Evolutionary conservation across 2,797 vertebrate genomes (phyloP).

Genomic region (Capromys pilorides): DNA sequence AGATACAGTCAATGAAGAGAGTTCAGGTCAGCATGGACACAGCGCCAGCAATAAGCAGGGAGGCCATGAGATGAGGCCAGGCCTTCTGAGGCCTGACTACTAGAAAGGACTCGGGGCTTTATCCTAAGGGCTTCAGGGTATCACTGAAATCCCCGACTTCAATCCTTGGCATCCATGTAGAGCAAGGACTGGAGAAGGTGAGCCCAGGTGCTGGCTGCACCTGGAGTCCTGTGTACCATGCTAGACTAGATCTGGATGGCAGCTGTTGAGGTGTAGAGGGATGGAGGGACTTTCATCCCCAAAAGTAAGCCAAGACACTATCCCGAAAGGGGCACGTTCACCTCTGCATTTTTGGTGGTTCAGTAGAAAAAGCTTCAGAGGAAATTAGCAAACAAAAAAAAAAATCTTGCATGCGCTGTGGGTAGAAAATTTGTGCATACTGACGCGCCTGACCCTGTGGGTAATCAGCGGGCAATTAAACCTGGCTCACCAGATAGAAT

Average conservation of each 20-base stretch:
- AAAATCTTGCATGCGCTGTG: background rate
- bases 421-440: background rate
- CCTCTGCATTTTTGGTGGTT: background rate
- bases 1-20: background rate
- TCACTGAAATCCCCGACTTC: background rate
- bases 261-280: background rate
- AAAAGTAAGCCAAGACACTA: background rate
- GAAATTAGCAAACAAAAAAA: slow-evolving; percentile 26
- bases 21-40: background rate
- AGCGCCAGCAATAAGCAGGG: background rate
- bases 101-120: background rate
- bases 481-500: background rate
- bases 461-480: slow-evolving; percentile 58
- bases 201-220: background rate
- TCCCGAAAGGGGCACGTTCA: background rate
- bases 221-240: background rate
- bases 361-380: background rate
- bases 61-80: background rate
- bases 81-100: background rate
- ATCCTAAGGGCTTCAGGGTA: background rate
- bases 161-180: background rate
- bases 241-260: background rate
- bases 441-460: slow-evolving; percentile 25
- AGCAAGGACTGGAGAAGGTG: background rate
- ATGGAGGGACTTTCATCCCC: background rate